Evolutionary conservation across 53 echinoderm and acorn worm species (phyloP).

Genomic region (Zoroaster sp.): DNA sequence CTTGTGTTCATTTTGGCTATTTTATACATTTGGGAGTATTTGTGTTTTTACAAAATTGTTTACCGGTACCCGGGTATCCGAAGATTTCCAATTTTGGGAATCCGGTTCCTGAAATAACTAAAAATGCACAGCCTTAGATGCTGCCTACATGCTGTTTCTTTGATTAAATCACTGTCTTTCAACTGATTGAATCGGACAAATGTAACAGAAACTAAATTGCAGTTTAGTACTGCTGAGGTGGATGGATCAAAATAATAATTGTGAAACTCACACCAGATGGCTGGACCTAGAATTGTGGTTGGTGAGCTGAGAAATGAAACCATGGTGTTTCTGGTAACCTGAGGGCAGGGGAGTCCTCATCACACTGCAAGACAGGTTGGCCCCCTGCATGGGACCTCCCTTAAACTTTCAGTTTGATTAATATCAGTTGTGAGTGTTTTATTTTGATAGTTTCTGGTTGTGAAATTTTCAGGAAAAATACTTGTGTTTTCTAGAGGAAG

Average conservation of each 20-base stretch:
- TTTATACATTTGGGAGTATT: too few relatives aligned
- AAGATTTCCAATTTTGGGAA: too few relatives aligned
- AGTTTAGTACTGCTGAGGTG: neutral
- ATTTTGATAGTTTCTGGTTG: neutral
- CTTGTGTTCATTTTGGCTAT: too few relatives aligned
- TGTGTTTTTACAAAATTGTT: too few relatives aligned
- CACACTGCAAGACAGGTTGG: neutral
- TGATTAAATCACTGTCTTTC: conserved; percentile 25
- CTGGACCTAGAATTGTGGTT: neutral
- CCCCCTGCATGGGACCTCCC: conserved; percentile 46
- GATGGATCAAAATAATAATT: neutral
- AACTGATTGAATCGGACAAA: neutral
- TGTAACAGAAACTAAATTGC: neutral
- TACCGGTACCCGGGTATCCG: too few relatives aligned
- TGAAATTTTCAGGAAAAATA: neutral
- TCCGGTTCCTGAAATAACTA: too few relatives aligned
- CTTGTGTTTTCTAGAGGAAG: neutral
- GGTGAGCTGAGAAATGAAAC: conserved; percentile 16
- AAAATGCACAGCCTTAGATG: too few relatives aligned
- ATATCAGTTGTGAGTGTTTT: neutral
- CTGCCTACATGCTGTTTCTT: neutral
- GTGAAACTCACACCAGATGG: conserved; percentile 40
- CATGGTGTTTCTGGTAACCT: neutral
- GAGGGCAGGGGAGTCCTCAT: neutral
- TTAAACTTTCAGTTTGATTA: conserved; percentile 16